Base-by-base conservation (phyloP, 2,797 vertebrate genomes). In the Podarcis lilfordi region DNA sequence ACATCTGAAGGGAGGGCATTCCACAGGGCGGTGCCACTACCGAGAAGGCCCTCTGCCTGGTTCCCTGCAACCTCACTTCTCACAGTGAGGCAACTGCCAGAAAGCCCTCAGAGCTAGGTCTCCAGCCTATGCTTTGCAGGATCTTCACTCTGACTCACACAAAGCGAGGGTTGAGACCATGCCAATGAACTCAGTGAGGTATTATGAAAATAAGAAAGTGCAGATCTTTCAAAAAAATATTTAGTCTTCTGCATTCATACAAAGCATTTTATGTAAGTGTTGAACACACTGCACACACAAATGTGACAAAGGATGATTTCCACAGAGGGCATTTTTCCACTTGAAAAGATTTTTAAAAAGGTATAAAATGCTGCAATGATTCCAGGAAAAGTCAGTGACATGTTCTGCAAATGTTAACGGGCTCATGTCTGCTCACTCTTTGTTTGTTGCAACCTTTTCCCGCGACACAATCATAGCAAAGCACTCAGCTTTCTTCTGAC, bases 361-460 rank as follows among this genome's bases (percentile, higher is more conserved):
- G 32, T 50, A 35, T 61, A 78, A 74, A 71, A 78, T 69, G 32
- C 27, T 82, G 29, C 29, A 82, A 82, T 76, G 61, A 82, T 77
- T 86, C 45, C 82, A 82, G 75, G 27, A 68, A 89, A 85, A 76
- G 80, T 86, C 78, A 45, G 69, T 82, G 77, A 76, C 55, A 27
- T 89, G 72, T 82, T 89, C 80, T 55, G 79, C 81, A 89, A 76
- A 89, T 82, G 83, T 89, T 88, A 89, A 68, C 61, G 76, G 78
- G 40, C 27, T 81, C 64, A 55, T 43, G 74, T 76, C 71, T 76
- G 43, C 43, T 85, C 69, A 43, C 19, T 74, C 79, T 82, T 86
- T 43, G 15, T 82, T 81, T 66, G 35, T 77, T 59, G 77, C 74
- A 82, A 82, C 72, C 79, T 80, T 86, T 89, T 89, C 50, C 27